Conservation (phyloP, 2,888 invertebrate genomes). For the Frankliniella fusca region DNA sequence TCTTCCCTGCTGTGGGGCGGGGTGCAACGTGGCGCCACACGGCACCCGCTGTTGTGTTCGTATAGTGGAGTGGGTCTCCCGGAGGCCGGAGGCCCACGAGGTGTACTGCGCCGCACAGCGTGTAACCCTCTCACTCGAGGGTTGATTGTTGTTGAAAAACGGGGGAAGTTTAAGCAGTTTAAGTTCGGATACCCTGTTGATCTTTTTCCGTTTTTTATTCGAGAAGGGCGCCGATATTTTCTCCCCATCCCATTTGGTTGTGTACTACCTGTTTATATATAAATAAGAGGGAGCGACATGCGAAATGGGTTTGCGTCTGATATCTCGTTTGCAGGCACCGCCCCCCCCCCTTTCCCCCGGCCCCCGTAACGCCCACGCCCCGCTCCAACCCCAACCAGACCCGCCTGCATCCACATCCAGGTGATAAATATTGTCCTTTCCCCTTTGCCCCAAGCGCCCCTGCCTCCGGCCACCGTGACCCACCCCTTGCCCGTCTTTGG, state of each 20-base stretch:
- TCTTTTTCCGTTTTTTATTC: no score
- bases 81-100: no score
- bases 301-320: not conserved
- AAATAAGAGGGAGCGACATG: not conserved
- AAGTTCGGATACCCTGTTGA: no score
- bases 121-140: no score
- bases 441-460: not conserved
- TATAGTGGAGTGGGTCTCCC: no score
- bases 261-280: no score
- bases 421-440: not conserved
- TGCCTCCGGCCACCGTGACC: not conserved
- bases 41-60: no score
- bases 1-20: not conserved
- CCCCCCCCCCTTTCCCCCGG: not conserved
- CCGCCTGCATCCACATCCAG: constrained; percentile 32
- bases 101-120: no score
- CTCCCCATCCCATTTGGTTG: no score
- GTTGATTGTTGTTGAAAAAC: no score
- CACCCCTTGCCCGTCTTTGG: not conserved
- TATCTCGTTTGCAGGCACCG: not conserved
- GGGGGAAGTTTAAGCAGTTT: no score
- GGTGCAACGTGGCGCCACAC: not conserved
- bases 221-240: no score
- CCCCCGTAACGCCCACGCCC: not conserved
- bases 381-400: not conserved